Conservation (phyloP, 1,140 invertebrate species). For the Riptortus pedestris region DNA sequence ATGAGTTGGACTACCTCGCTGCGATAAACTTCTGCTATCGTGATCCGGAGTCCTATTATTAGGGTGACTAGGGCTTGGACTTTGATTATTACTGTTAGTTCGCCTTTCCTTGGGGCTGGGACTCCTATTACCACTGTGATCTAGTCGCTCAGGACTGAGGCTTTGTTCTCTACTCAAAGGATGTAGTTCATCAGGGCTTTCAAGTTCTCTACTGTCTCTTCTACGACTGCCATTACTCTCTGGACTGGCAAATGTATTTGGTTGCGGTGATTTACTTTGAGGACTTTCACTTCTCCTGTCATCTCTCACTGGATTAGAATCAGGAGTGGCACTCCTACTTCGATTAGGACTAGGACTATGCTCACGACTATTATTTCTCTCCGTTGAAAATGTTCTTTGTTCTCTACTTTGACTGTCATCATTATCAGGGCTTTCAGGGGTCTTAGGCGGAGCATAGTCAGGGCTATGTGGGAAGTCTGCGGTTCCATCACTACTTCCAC, state of each 20-base stretch:
- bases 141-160: neutral
- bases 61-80: conserved; percentile 9
- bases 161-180: neutral
- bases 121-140: neutral
- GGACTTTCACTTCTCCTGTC: conserved; percentile 16
- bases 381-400: neutral
- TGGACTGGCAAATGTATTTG: conserved; percentile 9
- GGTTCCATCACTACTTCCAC: neutral
- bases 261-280: neutral
- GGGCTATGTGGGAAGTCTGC: conserved; percentile 13
- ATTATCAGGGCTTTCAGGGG: conserved; percentile 12
- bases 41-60: neutral
- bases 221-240: conserved; percentile 1
- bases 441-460: conserved; percentile 11
- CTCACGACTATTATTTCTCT: neutral
- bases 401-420: conserved; percentile 1
- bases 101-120: neutral
- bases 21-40: neutral
- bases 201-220: neutral
- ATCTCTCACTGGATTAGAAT: neutral
- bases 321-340: conserved; percentile 9
- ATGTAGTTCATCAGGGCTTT: conserved; percentile 2
- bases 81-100: neutral
- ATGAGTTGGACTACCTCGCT: neutral
- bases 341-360: neutral